Conservation (phyloP, 2,797 vertebrate species). For the Babyrousa celebensis region DNA sequence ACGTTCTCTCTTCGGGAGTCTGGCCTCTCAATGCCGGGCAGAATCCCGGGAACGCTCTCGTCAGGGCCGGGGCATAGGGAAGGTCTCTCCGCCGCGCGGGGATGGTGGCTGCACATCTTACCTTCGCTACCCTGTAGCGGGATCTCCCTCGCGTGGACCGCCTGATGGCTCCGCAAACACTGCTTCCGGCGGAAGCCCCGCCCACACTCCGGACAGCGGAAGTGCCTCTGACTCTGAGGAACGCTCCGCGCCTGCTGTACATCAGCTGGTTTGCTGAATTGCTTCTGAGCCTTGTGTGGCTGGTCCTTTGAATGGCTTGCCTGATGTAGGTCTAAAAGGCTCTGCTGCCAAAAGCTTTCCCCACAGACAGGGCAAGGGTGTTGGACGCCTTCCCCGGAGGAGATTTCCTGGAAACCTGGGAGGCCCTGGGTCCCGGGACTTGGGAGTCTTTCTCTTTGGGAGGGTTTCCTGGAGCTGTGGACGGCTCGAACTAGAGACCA, state of each 20-base stretch:
- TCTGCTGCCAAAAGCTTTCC: slow-evolving; percentile 49
- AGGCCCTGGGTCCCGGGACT: not conserved
- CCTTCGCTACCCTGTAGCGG: not conserved
- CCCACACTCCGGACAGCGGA: slow-evolving; percentile 51
- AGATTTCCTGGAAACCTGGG: not conserved
- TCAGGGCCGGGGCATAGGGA: not conserved
- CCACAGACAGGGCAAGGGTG: not conserved
- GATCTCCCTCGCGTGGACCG: not conserved
- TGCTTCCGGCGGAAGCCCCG: slow-evolving; percentile 63
- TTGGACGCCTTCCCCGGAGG: not conserved
- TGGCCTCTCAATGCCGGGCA: not conserved
- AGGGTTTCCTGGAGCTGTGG: not conserved
- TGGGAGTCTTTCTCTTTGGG: not conserved
- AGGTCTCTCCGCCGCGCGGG: not conserved
- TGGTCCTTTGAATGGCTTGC: not conserved
- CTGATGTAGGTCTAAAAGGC: not conserved
- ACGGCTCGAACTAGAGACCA: fast-evolving
- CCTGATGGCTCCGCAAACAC: not conserved
- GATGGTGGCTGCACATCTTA: not conserved
- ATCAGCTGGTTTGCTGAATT: fast-evolving
- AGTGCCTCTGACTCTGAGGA: not conserved
- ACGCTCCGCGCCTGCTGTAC: fast-evolving
- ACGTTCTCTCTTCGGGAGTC: not conserved
- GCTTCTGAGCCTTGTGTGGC: not conserved
- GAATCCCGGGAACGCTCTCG: not conserved